Percentiles rank a stretch among this genome's conserved stretches.
phyloP scores from a whole-genome alignment of 2,797 vertebrate genomes.

The Telmatherina bonti region DNA sequence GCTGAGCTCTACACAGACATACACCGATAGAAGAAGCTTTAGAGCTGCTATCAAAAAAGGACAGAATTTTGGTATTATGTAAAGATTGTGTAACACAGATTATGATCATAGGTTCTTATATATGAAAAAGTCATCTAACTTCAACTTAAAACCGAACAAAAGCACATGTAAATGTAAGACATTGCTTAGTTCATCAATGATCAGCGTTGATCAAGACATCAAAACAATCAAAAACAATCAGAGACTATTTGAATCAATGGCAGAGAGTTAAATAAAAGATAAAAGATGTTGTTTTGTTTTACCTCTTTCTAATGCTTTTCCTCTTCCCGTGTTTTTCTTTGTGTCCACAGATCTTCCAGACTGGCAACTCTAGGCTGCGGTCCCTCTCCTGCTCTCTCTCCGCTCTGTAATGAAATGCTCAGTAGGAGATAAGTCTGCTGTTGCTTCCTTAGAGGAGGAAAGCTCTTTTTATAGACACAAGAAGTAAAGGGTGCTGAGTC shows the following conservation, averaged over 20 bases:
- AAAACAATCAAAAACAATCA: neutral
- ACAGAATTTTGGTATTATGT: neutral
- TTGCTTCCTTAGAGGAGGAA: slow-evolving; percentile 51
- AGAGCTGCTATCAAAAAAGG: slow-evolving; percentile 32
- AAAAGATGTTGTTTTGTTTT: slow-evolving; percentile 31
- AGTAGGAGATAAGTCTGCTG: slow-evolving; percentile 48
- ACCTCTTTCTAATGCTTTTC: slow-evolving; percentile 45
- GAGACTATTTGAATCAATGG: neutral
- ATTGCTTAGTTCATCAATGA: neutral
- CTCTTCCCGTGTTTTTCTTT: slow-evolving; percentile 31
- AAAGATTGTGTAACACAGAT: neutral
- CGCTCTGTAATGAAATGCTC: slow-evolving; percentile 51
- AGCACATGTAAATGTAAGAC: slow-evolving; percentile 1
- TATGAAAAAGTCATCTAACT: neutral
- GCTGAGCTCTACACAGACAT: slow-evolving; percentile 47
- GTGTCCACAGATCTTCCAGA: slow-evolving; percentile 56
- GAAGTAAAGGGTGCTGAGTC: slow-evolving; percentile 39
- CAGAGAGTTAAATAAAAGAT: neutral
- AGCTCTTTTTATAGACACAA: slow-evolving; percentile 74
- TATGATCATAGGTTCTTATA: neutral
- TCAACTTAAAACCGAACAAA: neutral
- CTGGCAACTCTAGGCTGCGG: slow-evolving; percentile 37
- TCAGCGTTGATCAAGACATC: neutral
- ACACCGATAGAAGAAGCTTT: slow-evolving; percentile 28
- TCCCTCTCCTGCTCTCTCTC: slow-evolving; percentile 55